Evolutionary conservation across 2,888 invertebrate genomes (phyloP).

Genomic region (Microplitis deprimator): DNA sequence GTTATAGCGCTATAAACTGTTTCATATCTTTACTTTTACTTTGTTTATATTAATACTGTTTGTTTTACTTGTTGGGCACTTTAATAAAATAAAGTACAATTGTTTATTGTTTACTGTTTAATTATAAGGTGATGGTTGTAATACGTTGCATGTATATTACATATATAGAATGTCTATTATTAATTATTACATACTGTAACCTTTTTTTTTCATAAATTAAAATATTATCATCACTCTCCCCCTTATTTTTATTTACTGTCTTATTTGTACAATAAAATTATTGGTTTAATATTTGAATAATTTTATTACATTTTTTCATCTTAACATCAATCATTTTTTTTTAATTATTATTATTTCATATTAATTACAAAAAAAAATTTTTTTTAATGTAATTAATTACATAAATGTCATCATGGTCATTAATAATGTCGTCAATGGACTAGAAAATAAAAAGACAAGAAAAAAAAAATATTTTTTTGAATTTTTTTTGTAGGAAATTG

Average conservation of each 20-base stretch:
- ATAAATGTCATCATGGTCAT: not conserved
- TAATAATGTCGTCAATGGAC: not conserved
- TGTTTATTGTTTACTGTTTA: constrained; percentile 42
- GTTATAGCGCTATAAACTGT: constrained; percentile 41
- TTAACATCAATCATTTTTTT: not conserved
- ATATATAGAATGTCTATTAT: constrained; percentile 62
- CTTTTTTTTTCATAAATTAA: constrained; percentile 15
- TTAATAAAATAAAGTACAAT: constrained; percentile 37
- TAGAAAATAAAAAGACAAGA: not conserved
- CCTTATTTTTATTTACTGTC: constrained; percentile 9
- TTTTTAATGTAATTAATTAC: not conserved
- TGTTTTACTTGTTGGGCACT: constrained; percentile 39
- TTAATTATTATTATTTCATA: not conserved
- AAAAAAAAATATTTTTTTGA: not conserved
- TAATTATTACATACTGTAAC: constrained; percentile 29
- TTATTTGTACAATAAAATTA: constrained; percentile 9
- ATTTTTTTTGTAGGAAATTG: constrained; percentile 55
- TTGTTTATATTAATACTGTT: constrained; percentile 41
- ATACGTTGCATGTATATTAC: constrained; percentile 62
- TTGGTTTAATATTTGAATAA: not conserved
- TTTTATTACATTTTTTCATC: constrained; percentile 12
- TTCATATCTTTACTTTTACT: constrained; percentile 14
- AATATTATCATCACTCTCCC: not conserved
- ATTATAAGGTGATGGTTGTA: constrained; percentile 66
- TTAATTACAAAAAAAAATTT: too few species aligned